Evolutionary conservation across 2,888 invertebrate genomes (phyloP).

Genomic region (Oasisia sp.): DNA sequence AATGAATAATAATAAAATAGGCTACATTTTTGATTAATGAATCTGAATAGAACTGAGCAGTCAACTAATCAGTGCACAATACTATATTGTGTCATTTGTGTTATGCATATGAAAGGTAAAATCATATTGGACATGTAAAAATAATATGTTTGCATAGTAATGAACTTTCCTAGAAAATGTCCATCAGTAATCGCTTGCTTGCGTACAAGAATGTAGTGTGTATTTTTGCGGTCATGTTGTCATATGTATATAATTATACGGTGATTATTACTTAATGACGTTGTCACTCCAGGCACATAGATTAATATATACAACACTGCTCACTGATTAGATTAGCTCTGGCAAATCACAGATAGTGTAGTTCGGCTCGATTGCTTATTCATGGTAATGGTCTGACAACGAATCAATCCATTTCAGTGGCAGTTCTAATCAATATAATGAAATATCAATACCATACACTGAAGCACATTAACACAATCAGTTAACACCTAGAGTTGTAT

Average conservation of each 20-base stretch:
- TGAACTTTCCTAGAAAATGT: too few relatives aligned
- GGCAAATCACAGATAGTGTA: slow-evolving; percentile 4
- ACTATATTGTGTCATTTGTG: too few relatives aligned
- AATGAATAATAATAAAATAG: too few relatives aligned
- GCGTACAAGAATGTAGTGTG: neutral
- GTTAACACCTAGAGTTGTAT: neutral
- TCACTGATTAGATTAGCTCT: neutral
- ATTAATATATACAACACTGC: neutral
- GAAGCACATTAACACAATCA: too few relatives aligned
- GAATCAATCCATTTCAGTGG: neutral
- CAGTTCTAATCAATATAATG: neutral
- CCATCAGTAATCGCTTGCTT: too few relatives aligned
- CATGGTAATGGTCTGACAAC: neutral
- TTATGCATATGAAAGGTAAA: too few relatives aligned
- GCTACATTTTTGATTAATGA: too few relatives aligned
- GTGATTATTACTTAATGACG: neutral
- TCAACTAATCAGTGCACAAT: too few relatives aligned
- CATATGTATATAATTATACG: neutral
- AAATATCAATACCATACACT: neutral
- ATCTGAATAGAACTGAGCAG: too few relatives aligned
- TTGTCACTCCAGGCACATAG: neutral
- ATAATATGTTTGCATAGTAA: too few relatives aligned
- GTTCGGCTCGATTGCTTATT: neutral
- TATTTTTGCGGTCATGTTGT: neutral
- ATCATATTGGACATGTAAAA: too few relatives aligned